Conservation (phyloP, 37 sponge, comb jelly and placozoan genomes). For the Amphimedon queenslandica region DNA sequence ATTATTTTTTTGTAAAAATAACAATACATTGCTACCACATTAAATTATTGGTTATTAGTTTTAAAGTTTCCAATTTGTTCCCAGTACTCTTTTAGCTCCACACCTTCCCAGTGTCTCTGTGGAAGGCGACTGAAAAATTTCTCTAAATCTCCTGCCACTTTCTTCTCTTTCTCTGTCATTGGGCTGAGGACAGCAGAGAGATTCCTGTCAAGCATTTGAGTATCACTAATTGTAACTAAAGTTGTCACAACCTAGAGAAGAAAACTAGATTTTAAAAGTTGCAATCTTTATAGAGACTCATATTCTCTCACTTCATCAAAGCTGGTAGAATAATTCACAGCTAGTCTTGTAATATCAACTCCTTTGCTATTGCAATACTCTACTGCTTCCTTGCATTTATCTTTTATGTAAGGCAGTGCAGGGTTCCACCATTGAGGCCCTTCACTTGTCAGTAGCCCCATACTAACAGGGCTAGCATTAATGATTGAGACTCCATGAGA, state of each 20-base stretch:
- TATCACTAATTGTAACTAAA: conserved; percentile 42
- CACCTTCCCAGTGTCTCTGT: conserved; percentile 58
- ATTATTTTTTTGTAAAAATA: too few relatives aligned
- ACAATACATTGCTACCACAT: too few relatives aligned
- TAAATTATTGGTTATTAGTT: too few relatives aligned
- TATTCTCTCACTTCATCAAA: conserved; percentile 42
- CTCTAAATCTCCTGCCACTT: conserved; percentile 31
- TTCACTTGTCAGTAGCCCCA: conserved; percentile 72
- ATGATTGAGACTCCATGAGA: conserved; percentile 74
- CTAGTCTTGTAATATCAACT: conserved; percentile 67
- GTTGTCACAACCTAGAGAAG: conserved; percentile 58
- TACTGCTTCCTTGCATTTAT: conserved; percentile 64
- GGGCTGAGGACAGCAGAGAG: conserved; percentile 22
- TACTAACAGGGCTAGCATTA: conserved; percentile 87
- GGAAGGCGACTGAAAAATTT: conserved; percentile 44
- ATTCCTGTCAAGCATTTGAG: conserved; percentile 38
- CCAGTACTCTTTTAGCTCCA: conserved; percentile 50
- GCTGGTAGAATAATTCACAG: conserved; percentile 41
- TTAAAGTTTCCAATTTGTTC: not conserved
- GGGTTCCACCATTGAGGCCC: conserved; percentile 75
- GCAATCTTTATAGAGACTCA: too few relatives aligned
- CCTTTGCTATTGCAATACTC: conserved; percentile 55
- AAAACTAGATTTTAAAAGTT: too few relatives aligned
- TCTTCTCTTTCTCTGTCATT: conserved; percentile 41
- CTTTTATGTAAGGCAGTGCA: conserved; percentile 59